Evolutionary conservation across 2,888 invertebrate genomes (phyloP).

Genomic region (Mesoligia furuncula): DNA sequence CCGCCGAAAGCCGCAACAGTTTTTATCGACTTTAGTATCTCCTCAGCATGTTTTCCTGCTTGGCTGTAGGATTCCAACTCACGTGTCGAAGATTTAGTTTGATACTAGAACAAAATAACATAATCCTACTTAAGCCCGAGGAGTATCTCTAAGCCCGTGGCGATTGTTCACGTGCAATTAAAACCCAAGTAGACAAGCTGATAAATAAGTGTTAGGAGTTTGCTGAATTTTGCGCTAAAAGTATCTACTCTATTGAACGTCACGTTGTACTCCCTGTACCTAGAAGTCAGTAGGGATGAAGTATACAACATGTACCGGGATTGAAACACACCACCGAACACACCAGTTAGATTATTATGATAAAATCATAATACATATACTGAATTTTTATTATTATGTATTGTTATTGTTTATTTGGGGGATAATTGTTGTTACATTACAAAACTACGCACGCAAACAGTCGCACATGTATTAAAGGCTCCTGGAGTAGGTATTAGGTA

Average conservation of each 20-base stretch:
- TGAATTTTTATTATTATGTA: too few species aligned
- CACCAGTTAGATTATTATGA: too few species aligned
- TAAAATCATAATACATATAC: too few species aligned
- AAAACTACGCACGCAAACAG: too few species aligned
- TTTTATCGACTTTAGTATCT: constrained; percentile 93
- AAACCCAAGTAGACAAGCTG: constrained; percentile 17
- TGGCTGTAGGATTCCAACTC: constrained; percentile 94
- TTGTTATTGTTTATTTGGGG: too few species aligned
- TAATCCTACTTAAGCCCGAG: constrained; percentile 6
- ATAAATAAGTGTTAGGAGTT: constrained; percentile 14
- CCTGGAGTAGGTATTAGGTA: too few species aligned
- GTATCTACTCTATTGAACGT: background rate
- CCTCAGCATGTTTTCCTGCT: constrained; percentile 94
- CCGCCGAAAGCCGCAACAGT: constrained; percentile 95
- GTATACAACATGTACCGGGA: too few species aligned
- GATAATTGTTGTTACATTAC: too few species aligned
- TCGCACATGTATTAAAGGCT: too few species aligned
- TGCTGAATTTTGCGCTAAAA: background rate
- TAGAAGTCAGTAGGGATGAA: background rate
- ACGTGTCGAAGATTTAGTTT: constrained; percentile 92
- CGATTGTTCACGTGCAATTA: constrained; percentile 21
- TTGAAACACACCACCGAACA: too few species aligned
- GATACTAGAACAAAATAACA: constrained; percentile 80
- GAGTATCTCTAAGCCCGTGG: constrained; percentile 6
- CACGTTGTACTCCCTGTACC: background rate